Percentiles rank a stretch among this genome's conserved stretches.
Evolutionary conservation across 2,888 invertebrate species (phyloP).

Genomic region (Liodrosophila aerea): DNA sequence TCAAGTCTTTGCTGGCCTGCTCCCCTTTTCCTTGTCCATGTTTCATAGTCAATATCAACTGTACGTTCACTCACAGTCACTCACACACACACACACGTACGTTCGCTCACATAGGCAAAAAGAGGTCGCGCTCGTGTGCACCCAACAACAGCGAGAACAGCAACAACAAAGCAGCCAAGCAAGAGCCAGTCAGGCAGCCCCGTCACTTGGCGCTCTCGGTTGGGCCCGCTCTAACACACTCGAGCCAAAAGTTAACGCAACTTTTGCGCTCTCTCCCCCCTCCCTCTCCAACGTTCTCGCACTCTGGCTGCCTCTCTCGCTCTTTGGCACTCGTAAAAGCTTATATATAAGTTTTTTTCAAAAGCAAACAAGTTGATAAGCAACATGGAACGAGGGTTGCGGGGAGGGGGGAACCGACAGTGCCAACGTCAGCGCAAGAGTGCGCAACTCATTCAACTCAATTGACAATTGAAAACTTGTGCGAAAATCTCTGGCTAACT

Average conservation of each 20-base stretch:
- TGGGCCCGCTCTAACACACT: conserved; percentile 70
- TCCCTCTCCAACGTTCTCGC: conserved; percentile 26
- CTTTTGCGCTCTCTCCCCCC: conserved; percentile 39
- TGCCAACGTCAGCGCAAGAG: conserved; percentile 57
- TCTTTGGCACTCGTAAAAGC: conserved; percentile 41
- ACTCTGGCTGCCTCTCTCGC: conserved; percentile 41
- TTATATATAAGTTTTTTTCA: conserved; percentile 35
- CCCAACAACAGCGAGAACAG: conserved; percentile 54
- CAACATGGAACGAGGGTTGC: conserved; percentile 2
- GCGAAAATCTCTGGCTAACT: conserved; percentile 75
- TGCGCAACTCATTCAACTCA: conserved; percentile 79
- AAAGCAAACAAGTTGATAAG: conserved; percentile 56
- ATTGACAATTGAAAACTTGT: conserved; percentile 75
- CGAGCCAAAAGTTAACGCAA: conserved; percentile 62
- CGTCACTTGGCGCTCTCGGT: conserved; percentile 65
- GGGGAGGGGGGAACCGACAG: conserved; percentile 4
- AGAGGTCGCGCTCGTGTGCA: conserved; percentile 77
- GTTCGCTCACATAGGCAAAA: conserved; percentile 41
- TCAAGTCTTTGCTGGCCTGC: conserved; percentile 16
- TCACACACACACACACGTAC: conserved; percentile 11
- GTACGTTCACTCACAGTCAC: conserved; percentile 49
- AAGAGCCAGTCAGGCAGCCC: conserved; percentile 54
- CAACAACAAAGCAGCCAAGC: conserved; percentile 45
- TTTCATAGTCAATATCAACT: conserved; percentile 57
- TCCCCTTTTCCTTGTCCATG: conserved; percentile 14